Conservation (phyloP, 2,113 vertebrate genomes). For the Herpailurus yagouaroundi region DNA sequence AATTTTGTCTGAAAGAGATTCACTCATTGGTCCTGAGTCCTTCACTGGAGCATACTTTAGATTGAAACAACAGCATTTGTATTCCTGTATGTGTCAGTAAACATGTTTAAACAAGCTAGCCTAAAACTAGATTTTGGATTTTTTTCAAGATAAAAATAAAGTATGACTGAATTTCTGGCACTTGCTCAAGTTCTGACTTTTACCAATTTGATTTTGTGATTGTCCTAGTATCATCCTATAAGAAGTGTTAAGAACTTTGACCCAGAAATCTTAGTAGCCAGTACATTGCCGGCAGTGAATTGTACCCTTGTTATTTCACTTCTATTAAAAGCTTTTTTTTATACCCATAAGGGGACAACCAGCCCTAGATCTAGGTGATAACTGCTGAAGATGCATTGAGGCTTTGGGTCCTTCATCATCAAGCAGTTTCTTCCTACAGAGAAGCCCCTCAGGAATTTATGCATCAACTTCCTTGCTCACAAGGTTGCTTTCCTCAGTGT, state of each 20-base stretch:
- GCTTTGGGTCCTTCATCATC: neutral
- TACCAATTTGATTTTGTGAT: neutral
- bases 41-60: neutral
- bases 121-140: constrained; percentile 14
- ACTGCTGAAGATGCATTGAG: neutral
- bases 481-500: neutral
- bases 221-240: neutral
- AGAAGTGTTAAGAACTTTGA: constrained; percentile 45
- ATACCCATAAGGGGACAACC: neutral
- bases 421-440: neutral
- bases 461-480: neutral
- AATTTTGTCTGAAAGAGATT: neutral
- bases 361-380: neutral
- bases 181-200: constrained; percentile 27
- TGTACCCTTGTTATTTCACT: constrained; percentile 31
- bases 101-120: constrained; percentile 60
- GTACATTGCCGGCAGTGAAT: neutral
- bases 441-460: neutral
- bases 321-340: neutral
- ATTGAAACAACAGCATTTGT: constrained; percentile 16
- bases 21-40: neutral
- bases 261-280: neutral
- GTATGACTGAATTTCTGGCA: neutral
- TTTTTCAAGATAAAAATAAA: constrained; percentile 59
- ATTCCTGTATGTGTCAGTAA: neutral